phyloP scores from a whole-genome alignment of 2,113 vertebrate species.

The Stegostoma tigrinum region DNA sequence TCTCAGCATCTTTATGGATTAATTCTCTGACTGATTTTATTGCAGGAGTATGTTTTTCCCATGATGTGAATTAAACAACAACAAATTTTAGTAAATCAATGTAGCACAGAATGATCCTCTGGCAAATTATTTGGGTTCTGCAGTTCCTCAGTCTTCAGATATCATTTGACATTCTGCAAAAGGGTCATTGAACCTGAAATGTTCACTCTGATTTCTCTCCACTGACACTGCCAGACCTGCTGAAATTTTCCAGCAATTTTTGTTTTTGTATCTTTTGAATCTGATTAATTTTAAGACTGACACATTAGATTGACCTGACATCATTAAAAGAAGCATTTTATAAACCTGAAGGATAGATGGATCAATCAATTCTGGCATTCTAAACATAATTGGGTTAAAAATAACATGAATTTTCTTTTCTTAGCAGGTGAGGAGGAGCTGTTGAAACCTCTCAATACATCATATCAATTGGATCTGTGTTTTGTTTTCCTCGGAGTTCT shows the following conservation, averaged over 20 bases:
- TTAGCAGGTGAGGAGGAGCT: constrained; percentile 44
- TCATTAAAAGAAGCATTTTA: not conserved
- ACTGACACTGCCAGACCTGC: too few relatives aligned
- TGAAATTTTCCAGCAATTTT: too few relatives aligned
- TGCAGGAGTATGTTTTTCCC: not conserved
- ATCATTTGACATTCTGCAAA: too few relatives aligned
- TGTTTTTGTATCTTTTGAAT: not conserved
- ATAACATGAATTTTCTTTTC: constrained; percentile 39
- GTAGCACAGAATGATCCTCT: not conserved
- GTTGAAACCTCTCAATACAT: not conserved
- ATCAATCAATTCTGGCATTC: not conserved
- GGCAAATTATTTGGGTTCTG: not conserved
- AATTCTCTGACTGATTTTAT: not conserved
- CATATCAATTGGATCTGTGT: constrained; percentile 42
- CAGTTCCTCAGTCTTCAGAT: not conserved
- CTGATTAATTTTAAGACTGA: not conserved
- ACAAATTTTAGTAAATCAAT: not conserved
- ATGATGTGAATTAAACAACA: not conserved
- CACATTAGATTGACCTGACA: not conserved
- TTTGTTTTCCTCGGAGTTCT: constrained; percentile 39
- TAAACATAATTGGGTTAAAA: not conserved
- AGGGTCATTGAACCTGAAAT: too few relatives aligned
- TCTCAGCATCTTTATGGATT: not conserved
- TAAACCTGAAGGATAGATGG: not conserved
- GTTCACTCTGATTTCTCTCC: too few relatives aligned